A percentile compares a stretch with the other conserved stretches of the same genome.
Evolutionary conservation across 2,888 invertebrate species (phyloP).

Genomic region (Drosophila borealis): DNA sequence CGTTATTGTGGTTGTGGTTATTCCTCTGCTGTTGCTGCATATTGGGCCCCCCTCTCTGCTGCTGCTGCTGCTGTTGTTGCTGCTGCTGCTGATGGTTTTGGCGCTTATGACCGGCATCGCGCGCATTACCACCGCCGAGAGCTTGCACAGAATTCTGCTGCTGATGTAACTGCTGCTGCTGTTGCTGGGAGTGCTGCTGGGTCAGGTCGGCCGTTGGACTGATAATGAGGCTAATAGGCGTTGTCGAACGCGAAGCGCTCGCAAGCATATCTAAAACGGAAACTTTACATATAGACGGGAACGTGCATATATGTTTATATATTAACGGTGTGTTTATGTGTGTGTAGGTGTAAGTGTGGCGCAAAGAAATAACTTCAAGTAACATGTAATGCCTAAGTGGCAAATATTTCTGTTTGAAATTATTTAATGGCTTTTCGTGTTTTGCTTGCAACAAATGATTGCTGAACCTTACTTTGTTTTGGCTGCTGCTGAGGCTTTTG

Average conservation of each 20-base stretch:
- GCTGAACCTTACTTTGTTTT: slow-evolving; percentile 88
- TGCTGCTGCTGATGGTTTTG: slow-evolving; percentile 74
- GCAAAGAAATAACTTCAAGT: slow-evolving; percentile 4
- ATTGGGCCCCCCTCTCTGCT: slow-evolving; percentile 64
- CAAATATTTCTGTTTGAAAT: neutral
- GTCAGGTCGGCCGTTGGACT: slow-evolving; percentile 95
- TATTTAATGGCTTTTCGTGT: slow-evolving; percentile 1
- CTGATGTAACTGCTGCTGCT: slow-evolving; percentile 63
- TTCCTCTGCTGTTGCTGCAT: slow-evolving; percentile 62
- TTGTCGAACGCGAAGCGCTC: slow-evolving; percentile 91
- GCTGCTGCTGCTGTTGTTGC: slow-evolving; percentile 64
- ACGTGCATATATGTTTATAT: slow-evolving; percentile 22
- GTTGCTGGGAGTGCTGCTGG: slow-evolving; percentile 76
- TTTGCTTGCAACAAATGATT: slow-evolving; percentile 43
- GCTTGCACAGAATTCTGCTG: slow-evolving; percentile 69
- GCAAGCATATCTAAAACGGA: slow-evolving; percentile 86
- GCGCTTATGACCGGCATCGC: slow-evolving; percentile 83
- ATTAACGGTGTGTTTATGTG: slow-evolving; percentile 24
- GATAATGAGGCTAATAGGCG: slow-evolving; percentile 89
- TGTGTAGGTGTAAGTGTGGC: slow-evolving; percentile 1
- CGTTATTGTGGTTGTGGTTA: slow-evolving; percentile 59
- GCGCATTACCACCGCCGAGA: slow-evolving; percentile 82
- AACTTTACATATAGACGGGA: slow-evolving; percentile 70
- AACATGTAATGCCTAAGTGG: neutral
- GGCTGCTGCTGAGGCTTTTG: slow-evolving; percentile 82